Percentiles rank a stretch among this genome's conserved stretches.
phyloP scores from a whole-genome alignment of 2,113 vertebrate genomes.

The Megaceryle torquata region DNA sequence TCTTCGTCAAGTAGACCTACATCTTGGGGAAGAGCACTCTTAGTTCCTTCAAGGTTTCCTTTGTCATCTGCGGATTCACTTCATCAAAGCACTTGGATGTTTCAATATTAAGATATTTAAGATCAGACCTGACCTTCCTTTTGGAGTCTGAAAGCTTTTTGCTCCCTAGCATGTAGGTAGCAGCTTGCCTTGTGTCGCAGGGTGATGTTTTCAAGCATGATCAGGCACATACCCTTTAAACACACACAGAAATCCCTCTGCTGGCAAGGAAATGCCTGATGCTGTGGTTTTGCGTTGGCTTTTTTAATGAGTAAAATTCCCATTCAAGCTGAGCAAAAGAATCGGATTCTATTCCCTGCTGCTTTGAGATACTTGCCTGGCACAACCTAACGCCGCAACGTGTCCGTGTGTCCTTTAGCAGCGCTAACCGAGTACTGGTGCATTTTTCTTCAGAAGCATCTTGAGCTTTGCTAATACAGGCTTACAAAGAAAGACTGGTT shows the following conservation, averaged over 20 bases:
- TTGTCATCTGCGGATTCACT: constrained; percentile 20
- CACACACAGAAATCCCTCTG: not conserved
- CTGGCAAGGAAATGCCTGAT: not conserved
- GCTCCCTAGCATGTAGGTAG: constrained; percentile 9
- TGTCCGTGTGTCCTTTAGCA: not conserved
- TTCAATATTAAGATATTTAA: not conserved
- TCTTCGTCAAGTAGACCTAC: not conserved
- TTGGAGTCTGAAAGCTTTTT: not conserved
- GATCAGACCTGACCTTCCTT: not conserved
- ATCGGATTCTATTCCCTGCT: not conserved
- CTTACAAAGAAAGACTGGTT: not conserved
- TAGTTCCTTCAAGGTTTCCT: constrained; percentile 3
- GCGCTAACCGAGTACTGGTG: not conserved
- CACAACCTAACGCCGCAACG: not conserved
- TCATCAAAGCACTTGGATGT: not conserved
- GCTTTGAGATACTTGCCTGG: not conserved
- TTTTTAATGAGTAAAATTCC: not conserved
- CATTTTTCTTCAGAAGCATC: not conserved
- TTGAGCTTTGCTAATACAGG: not conserved
- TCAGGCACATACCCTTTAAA: not conserved
- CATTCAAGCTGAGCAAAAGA: not conserved
- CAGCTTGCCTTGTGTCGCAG: not conserved
- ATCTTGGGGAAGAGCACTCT: not conserved
- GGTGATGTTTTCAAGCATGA: constrained; percentile 14
- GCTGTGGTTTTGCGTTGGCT: not conserved